A percentile compares a stretch with the other conserved stretches of the same genome.
Conservation (phyloP, 1,140 invertebrate species). For the Thaumatotibia leucotreta region DNA sequence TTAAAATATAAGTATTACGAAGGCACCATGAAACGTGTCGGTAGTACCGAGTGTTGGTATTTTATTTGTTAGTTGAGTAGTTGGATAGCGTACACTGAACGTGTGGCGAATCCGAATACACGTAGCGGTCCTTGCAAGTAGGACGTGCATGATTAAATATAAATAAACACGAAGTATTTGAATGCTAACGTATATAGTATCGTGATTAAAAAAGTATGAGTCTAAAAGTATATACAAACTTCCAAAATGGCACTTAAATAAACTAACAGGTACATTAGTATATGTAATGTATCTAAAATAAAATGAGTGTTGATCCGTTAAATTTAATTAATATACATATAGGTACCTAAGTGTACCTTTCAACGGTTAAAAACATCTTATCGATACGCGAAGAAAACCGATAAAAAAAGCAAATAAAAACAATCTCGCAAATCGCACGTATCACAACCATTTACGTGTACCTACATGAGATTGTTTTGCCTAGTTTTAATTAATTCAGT, state of each 20-base stretch:
- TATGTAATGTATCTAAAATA: too few species aligned
- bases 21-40: background rate
- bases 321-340: too few species aligned
- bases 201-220: too few species aligned
- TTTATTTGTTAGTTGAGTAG: background rate
- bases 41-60: background rate
- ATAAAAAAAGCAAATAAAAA: background rate
- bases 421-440: background rate
- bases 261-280: too few species aligned
- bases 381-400: background rate
- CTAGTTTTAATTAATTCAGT: conserved; percentile 10
- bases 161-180: background rate
- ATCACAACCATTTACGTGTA: background rate
- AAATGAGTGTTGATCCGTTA: too few species aligned
- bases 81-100: background rate
- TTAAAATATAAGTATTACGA: background rate
- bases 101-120: background rate
- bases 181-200: background rate
- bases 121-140: background rate
- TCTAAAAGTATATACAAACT: too few species aligned
- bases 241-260: too few species aligned
- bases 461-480: background rate
- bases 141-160: background rate
- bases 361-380: background rate
- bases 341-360: background rate